Base-by-base conservation (phyloP, 2,888 invertebrate genomes). In the Campoplex nolae region DNA sequence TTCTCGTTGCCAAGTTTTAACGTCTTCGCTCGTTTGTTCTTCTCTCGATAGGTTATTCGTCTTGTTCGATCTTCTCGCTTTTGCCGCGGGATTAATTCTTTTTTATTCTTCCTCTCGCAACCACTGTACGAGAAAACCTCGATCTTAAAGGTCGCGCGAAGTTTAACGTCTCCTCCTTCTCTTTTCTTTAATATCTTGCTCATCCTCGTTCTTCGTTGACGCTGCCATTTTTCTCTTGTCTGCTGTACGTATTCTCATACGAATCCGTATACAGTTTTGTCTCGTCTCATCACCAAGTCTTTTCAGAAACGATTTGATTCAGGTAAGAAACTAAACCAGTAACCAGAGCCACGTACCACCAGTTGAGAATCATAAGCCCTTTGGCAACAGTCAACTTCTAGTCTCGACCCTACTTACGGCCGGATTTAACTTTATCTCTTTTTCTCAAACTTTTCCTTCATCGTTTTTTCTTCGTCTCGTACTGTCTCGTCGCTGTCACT, bases 381-480 rank as follows among this genome's bases (percentile, higher is more conserved):
- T 58, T 81, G 38, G 65, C 48, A 81, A 23, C 80, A 80, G 80
- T 62, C 68, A 65, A 58, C 35, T 65, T 75, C 11, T 54, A 54
- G 58, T 23, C 35, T 76, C 62, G 70, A 87, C 71, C 83, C 85
- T 87, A 83, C 87, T 87, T 88, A 86, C 75, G 35, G 42, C 28
- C 73, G 23, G 85, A 86, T 85, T 89, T 88, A 87, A 88, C 76
- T 83, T 28, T 16, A 62, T 62, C 18, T 51, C 18, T 51, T 51
- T 62, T 62, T 62, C 62, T 16, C 32, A 4, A 62, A 62, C 32
- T 28, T 62, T 62, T 2, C 3, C 23, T 28, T 28, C 11, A 13
- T 28, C 58, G 58, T 56, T 58, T 58, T 56, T 28, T 23, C 54
- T 78, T 56, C 56, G 62, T 58, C 76, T 35, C 74, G 38, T 45